Evolutionary conservation across 2,113 vertebrate species (phyloP).

Genomic region (Etia nguti): DNA sequence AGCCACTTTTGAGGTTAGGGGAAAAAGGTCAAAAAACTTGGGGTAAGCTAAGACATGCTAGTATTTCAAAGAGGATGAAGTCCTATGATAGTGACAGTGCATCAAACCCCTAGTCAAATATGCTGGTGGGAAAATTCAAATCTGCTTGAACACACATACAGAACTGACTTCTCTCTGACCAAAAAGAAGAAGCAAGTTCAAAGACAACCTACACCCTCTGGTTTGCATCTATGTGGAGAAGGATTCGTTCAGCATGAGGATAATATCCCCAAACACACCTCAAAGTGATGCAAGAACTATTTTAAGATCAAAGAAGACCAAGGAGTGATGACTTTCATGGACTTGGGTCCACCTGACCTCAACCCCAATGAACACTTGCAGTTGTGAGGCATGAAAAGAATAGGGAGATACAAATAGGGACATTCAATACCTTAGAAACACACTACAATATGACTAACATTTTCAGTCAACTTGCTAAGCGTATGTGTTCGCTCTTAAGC

Average conservation of each 20-base stretch:
- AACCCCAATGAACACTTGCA: not conserved
- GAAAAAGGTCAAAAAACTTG: not conserved
- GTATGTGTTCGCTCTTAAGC: not conserved
- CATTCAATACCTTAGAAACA: not conserved
- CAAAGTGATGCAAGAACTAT: not conserved
- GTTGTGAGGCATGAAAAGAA: not conserved
- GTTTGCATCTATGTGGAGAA: not conserved
- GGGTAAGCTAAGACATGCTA: not conserved
- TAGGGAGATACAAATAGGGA: not conserved
- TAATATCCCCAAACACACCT: not conserved
- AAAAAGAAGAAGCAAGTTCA: not conserved
- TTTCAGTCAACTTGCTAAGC: not conserved
- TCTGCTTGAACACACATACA: not conserved
- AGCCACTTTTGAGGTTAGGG: not conserved
- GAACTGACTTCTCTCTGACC: not conserved
- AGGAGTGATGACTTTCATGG: not conserved
- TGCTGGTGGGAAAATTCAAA: not conserved
- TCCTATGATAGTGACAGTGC: not conserved
- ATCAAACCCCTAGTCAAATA: not conserved
- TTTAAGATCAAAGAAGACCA: not conserved
- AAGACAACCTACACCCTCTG: not conserved
- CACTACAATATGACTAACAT: not conserved
- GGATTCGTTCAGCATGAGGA: not conserved
- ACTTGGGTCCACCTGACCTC: not conserved
- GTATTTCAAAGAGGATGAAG: not conserved